Evolutionary conservation across 2,797 vertebrate genomes (phyloP), one percentile per base, ranked within the genome.

Genomic region (Takifugu ocellatus): DNA sequence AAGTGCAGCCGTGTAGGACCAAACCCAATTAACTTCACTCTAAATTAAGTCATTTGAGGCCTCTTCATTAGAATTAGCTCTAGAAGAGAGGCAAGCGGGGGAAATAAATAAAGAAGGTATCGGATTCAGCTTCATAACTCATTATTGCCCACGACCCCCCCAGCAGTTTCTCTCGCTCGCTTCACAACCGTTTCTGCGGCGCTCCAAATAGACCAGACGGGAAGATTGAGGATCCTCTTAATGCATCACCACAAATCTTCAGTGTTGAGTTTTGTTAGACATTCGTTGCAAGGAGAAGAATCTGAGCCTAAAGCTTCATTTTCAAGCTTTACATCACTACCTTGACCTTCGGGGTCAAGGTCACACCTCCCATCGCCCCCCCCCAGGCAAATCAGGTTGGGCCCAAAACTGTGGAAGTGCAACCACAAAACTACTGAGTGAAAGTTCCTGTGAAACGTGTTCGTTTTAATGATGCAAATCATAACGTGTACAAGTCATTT

Each of bases 11-110:
- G 84, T 90, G 90, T 92, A 91, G 91, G 92, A 93, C 90, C 91
- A 94, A 94, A 94, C 89, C 84, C 92, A 94, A 96, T 96, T 95
- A 96, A 90, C 92, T 94, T 91, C 87, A 87, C 87, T 94, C 90
- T 87, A 91, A 92, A 92, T 93, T 74, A 94, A 94, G 88, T 90
- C 85, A 79, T 90, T 86, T 77, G 89, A 92, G 92, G 90, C 84
- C 86, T 91, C 88, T 95, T 92, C 91, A 92, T 91, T 88, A 90
- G 81, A 92, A 92, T 89, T 90, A 91, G 83, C 70, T 55, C 31
- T 56, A 63, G 62, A 84, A 63, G 70, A 76, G 66, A 59, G 62
- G 60, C 61, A 51, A 52, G 60, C 52, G 57, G 56, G 53, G 51
- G 50, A 71, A 61, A 84, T 72, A 88, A 86, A 89, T 81, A 89